Conservation (phyloP, 2,888 invertebrate genomes). For the Dorcus hopei region DNA sequence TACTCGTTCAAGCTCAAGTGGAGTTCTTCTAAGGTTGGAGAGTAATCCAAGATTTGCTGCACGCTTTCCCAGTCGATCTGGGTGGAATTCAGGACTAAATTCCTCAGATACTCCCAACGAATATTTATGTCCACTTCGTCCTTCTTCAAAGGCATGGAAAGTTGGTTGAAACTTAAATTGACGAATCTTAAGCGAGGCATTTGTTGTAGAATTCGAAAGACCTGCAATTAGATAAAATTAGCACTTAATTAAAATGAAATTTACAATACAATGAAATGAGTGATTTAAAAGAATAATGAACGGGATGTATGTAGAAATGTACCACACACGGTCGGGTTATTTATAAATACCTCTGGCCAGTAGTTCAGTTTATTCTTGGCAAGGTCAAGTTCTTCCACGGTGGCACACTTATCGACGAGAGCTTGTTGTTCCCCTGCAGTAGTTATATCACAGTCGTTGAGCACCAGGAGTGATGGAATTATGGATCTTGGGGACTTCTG, state of each 20-base stretch:
- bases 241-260: no score
- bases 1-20: slow-evolving; percentile 91
- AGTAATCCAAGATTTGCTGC: slow-evolving; percentile 68
- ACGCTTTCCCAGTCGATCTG: slow-evolving; percentile 83
- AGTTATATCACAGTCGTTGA: slow-evolving; percentile 89
- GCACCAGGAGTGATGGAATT: slow-evolving; percentile 79
- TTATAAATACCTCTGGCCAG: slow-evolving; percentile 75
- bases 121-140: slow-evolving; percentile 38
- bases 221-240: slow-evolving; percentile 51
- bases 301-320: neutral
- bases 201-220: slow-evolving; percentile 81
- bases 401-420: slow-evolving; percentile 77
- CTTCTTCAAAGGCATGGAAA: slow-evolving; percentile 66
- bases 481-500: slow-evolving; percentile 73
- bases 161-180: slow-evolving; percentile 86
- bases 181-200: slow-evolving; percentile 88
- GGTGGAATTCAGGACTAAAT: slow-evolving; percentile 85
- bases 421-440: slow-evolving; percentile 81
- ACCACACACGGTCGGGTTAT: neutral
- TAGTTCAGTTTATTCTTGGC: slow-evolving; percentile 87
- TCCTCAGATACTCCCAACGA: slow-evolving; percentile 62
- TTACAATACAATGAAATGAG: neutral
- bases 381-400: slow-evolving; percentile 90
- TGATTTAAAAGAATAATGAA: neutral
- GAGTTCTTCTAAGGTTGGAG: slow-evolving; percentile 82